Conservation (phyloP, 2,113 vertebrate genomes). For the Aythya baeri region DNA sequence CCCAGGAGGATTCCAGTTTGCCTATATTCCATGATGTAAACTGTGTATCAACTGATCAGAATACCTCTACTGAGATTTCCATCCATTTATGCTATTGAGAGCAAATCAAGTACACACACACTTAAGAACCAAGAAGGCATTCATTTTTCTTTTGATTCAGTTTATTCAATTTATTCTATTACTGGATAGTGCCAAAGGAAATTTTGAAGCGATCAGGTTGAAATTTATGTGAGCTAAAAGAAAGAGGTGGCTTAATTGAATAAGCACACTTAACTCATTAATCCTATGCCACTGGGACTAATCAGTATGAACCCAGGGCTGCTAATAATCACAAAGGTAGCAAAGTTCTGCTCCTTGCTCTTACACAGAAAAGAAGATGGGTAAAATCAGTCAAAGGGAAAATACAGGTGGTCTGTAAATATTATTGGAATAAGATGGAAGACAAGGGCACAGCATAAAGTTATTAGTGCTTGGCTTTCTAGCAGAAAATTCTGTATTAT, state of each 20-base stretch:
- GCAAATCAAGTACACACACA: conserved; percentile 14
- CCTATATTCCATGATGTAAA: neutral
- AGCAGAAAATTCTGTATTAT: neutral
- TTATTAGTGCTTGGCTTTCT: neutral
- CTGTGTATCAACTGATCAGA: neutral
- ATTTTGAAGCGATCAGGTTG: conserved; percentile 69
- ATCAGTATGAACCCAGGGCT: conserved; percentile 66
- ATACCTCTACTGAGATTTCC: neutral
- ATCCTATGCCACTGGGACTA: conserved; percentile 73
- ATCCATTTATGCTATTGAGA: conserved; percentile 28
- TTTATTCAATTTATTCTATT: conserved; percentile 26
- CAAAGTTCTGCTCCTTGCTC: conserved; percentile 21
- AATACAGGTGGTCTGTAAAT: neutral
- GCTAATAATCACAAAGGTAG: conserved; percentile 68
- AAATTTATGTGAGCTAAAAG: conserved; percentile 78
- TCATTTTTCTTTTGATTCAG: conserved; percentile 26
- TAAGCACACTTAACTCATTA: conserved; percentile 79
- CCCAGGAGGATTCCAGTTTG: neutral
- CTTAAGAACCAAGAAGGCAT: conserved; percentile 17
- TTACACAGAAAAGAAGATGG: neutral
- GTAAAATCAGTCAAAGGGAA: neutral
- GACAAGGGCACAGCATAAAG: neutral
- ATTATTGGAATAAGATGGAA: neutral
- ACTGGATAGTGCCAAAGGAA: conserved; percentile 18
- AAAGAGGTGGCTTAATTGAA: conserved; percentile 80